These are phyloP conservation scores for Nemapogon koenigi DNA, from an alignment of 2,888 invertebrate genomes.

Conservation along the genomic window DNA sequence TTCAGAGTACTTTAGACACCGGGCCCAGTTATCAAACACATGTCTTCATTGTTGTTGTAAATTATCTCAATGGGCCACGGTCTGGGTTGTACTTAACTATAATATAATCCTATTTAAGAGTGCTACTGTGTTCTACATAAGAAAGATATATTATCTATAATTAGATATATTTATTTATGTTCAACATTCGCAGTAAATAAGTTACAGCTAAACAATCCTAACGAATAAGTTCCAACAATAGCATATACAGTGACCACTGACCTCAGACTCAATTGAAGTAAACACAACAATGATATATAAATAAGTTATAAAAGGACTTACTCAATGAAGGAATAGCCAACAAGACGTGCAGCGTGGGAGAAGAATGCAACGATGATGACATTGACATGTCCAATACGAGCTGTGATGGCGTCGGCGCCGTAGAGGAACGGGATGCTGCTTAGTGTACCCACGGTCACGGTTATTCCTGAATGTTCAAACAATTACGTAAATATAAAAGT, in stretches of 20 bases:
- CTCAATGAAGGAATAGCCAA: slow-evolving; percentile 87
- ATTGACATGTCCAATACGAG: slow-evolving; percentile 82
- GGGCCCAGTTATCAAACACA: not conserved
- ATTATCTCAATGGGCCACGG: slow-evolving; percentile 9
- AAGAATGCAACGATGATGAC: slow-evolving; percentile 85
- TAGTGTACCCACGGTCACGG: slow-evolving; percentile 83
- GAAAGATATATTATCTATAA: too few relatives aligned
- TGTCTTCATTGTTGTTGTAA: not conserved
- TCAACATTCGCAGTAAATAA: too few relatives aligned
- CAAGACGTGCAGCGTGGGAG: slow-evolving; percentile 81
- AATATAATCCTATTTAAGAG: too few relatives aligned
- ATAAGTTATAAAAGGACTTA: too few relatives aligned
- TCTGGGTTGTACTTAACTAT: slow-evolving; percentile 5
- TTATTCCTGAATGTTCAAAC: slow-evolving; percentile 64
- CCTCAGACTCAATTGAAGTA: too few relatives aligned
- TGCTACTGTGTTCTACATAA: too few relatives aligned
- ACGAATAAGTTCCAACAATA: too few relatives aligned
- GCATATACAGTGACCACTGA: too few relatives aligned
- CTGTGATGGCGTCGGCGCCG: slow-evolving; percentile 83
- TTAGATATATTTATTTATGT: too few relatives aligned
- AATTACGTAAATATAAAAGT: not conserved
- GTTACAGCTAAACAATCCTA: too few relatives aligned
- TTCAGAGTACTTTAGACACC: not conserved
- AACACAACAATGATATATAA: too few relatives aligned
- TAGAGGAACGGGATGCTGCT: slow-evolving; percentile 86